These are phyloP conservation scores for Periplaneta americana DNA, from an alignment of 1,140 invertebrate species.

Conservation along the genomic window DNA sequence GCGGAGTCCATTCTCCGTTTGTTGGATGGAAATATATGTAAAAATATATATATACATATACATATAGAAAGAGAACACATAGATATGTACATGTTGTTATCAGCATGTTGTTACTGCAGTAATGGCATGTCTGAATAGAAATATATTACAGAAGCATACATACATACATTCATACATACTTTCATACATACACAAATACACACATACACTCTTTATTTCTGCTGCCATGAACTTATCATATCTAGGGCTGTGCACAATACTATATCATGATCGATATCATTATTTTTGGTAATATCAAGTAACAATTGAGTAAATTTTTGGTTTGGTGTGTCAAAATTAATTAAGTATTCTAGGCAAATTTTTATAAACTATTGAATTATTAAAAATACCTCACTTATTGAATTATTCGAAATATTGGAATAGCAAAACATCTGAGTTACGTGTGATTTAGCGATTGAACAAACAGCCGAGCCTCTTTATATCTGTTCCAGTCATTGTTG, in stretches of 20 bases:
- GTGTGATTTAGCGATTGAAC: background rate
- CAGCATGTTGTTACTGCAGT: background rate
- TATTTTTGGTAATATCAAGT: background rate
- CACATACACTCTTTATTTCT: slow-evolving; percentile 2
- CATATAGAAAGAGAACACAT: background rate
- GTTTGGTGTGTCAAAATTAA: background rate
- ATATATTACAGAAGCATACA: background rate
- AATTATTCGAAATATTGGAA: background rate
- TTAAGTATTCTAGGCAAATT: background rate
- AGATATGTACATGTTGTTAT: slow-evolving; percentile 3
- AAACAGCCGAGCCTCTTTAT: background rate
- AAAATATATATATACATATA: slow-evolving; percentile 1
- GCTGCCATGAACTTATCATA: slow-evolving; percentile 11
- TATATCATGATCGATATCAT: background rate
- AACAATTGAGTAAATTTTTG: background rate
- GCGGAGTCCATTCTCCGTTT: background rate
- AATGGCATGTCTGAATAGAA: background rate
- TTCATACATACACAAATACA: no score
- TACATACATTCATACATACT: no score
- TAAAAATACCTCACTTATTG: background rate
- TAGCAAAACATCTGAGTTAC: background rate
- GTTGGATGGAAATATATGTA: slow-evolving; percentile 1
- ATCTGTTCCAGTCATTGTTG: background rate
- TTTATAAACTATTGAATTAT: background rate
- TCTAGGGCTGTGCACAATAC: slow-evolving; percentile 11